Base-by-base conservation (phyloP, 2,888 invertebrate genomes). In the Glyphotaelius pellucidus region DNA sequence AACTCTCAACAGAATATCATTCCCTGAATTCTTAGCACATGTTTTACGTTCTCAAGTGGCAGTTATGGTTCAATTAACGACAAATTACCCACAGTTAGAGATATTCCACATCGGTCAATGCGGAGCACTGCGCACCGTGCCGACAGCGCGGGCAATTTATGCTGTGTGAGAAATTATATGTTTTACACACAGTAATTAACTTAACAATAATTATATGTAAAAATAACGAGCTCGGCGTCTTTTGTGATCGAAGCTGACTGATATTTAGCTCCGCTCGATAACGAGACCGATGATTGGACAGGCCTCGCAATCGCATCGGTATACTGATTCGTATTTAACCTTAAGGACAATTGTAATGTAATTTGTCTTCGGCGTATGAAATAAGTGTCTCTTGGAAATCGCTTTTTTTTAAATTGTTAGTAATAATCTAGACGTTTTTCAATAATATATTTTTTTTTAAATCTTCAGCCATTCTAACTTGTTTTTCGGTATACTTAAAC, bases 141-240 rank as follows among this genome's bases (percentile, higher is more conserved):
- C 90, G 80, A 80, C 91, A 90, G 90, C 85, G 38, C 84, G 88
- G 91, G 91, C 85, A 93, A 93, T 89, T 79, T 90, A 93, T 89
- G 83, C 88, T 86, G 86, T 85, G 90, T 90, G 90, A 83, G 42
- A 87, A 38, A 89, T 92, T 91, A 86, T 83, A 91, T 90, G 91
- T 91, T 80, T 92, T 67, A 80, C 80, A 89, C 91, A 87, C 90
- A 25, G 90, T 90, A 93, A 93, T 93, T 93, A 93, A 84, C 91
- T 91, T 92, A 93, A 92, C 91, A 90, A 92, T 93, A 90, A 92
- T 93, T 91, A 89, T 93, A 90, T 92, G 92, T 91, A 93, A 92
- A 91, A 92, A 92, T 92, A 93, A 92, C 85, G 91, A 92, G 90
- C 89, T 90, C 90, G 89, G 91, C 91, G 90, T 94, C 95, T 94